A percentile compares a stretch with the other conserved stretches of the same genome.
These are phyloP conservation scores for Pipra filicauda DNA, from an alignment of 2,113 vertebrate genomes.

Conservation along the genomic window DNA sequence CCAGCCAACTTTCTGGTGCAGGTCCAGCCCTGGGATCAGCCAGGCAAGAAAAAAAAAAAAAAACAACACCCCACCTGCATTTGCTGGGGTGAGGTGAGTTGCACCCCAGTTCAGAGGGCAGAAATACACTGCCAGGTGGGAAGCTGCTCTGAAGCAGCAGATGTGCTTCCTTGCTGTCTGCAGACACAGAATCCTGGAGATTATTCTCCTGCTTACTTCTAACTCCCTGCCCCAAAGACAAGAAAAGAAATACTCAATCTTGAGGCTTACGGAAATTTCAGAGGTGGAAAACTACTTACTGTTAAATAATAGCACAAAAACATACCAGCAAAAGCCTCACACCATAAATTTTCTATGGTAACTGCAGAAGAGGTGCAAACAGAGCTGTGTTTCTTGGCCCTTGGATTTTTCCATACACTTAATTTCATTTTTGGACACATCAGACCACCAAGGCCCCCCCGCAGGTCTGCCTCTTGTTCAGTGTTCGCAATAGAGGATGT, in stretches of 20 bases:
- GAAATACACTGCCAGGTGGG: background rate
- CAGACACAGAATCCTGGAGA: background rate
- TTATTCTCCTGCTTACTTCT: background rate
- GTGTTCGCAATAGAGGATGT: background rate
- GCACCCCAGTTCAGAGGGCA: background rate
- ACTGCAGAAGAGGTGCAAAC: background rate
- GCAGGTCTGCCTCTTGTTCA: background rate
- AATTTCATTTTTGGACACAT: background rate
- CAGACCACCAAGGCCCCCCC: background rate
- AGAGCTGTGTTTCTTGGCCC: constrained; percentile 5
- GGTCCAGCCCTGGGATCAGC: background rate
- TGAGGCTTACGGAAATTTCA: background rate
- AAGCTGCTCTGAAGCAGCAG: background rate
- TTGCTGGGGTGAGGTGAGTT: background rate
- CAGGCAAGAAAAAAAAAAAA: background rate
- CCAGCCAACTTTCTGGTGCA: background rate
- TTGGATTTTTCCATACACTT: background rate
- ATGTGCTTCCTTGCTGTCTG: background rate
- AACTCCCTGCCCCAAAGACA: background rate
- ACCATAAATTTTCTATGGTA: background rate
- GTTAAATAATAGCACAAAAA: background rate
- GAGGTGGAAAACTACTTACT: constrained; percentile 30
- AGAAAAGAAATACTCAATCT: constrained; percentile 11
- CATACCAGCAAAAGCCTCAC: background rate
- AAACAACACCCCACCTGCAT: background rate